Base-by-base conservation (phyloP, 2,797 vertebrate species). In the Ctenochaetus hawaiiensis region DNA sequence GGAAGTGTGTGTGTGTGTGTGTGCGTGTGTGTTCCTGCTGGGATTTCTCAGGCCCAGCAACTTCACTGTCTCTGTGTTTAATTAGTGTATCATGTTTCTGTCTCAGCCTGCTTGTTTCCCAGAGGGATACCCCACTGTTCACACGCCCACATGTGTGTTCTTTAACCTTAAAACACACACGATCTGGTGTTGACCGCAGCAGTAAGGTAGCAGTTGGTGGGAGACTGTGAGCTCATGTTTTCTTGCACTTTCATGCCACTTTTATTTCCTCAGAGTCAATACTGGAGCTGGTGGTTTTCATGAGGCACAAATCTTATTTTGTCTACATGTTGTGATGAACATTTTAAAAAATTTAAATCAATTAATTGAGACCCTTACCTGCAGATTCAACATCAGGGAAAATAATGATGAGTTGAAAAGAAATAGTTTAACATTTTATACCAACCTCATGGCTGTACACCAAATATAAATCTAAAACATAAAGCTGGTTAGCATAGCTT, bases 41-140 rank as follows among this genome's bases (percentile, higher is more conserved):
- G 48, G 6, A 14, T 62, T 67, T 75, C 60, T 72, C 59, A 75
- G 74, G 4, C 53, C 9, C 34, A 1, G 16, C 60, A 62, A 56
- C 69, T 51, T 76, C 2, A 0, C 17, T 17, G 45, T 71, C 49
- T 73, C 79, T 58, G n/a, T 10, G 43, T 74, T 58, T 78, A 78
- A 67, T 65, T 70, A 58, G 39, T 22, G 47, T 51, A 76, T 89
- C 49, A 0, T 14, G 54, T 84, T 83, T 67, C 80, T 37, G 43
- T 51, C 57, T 59, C 47, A 13, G 10, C 66, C 52, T 59, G 64
- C 44, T 41, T 41, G 39, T 41, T 41, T 41, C 39, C 39, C 39
- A 41, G 39, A 12, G 39, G 11, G 11, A 41, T 41, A 41, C 11
- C 8, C 8, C 39, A 41, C 39, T 22, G 63, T 45, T 77, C 82